Percentiles rank a stretch among this genome's conserved stretches.
phyloP scores from a whole-genome alignment of 92 coral and sea anemone genomes.

The Pocillopora grandis region DNA sequence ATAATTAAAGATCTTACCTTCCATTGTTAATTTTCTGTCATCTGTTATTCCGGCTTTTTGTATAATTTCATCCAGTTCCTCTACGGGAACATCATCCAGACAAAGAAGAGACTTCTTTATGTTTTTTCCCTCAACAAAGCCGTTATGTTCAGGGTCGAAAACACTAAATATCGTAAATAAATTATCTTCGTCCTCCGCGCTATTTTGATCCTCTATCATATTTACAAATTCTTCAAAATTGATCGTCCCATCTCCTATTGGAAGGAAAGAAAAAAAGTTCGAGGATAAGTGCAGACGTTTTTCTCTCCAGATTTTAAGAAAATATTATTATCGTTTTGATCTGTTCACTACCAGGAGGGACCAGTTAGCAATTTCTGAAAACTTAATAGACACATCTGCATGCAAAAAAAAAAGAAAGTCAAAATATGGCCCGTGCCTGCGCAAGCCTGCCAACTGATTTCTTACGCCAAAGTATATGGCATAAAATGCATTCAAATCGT shows the following conservation, averaged over 20 bases:
- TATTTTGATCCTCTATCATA: slow-evolving; percentile 37
- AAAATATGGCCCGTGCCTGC: too few species aligned
- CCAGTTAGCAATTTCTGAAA: too few species aligned
- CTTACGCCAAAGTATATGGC: too few species aligned
- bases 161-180: slow-evolving; percentile 27
- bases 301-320: too few species aligned
- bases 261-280: background rate
- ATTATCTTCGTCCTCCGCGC: slow-evolving; percentile 31
- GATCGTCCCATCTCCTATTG: slow-evolving; percentile 41
- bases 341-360: too few species aligned
- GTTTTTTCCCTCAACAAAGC: slow-evolving; percentile 27
- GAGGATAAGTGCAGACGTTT: too few species aligned
- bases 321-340: too few species aligned
- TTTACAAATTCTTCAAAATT: slow-evolving; percentile 45
- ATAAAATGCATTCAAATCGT: too few species aligned
- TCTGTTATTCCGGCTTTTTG: slow-evolving; percentile 31
- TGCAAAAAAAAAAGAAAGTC: too few species aligned
- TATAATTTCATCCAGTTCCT: slow-evolving; percentile 32
- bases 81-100: slow-evolving; percentile 23
- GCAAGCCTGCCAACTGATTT: too few species aligned
- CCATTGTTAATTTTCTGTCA: slow-evolving; percentile 29
- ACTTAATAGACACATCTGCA: too few species aligned
- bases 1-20: slow-evolving; percentile 4
- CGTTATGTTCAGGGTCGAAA: slow-evolving; percentile 38
- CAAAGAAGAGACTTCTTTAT: slow-evolving; percentile 20